phyloP scores from a whole-genome alignment of 2,113 vertebrate genomes.

The Peromyscus polionotus region DNA sequence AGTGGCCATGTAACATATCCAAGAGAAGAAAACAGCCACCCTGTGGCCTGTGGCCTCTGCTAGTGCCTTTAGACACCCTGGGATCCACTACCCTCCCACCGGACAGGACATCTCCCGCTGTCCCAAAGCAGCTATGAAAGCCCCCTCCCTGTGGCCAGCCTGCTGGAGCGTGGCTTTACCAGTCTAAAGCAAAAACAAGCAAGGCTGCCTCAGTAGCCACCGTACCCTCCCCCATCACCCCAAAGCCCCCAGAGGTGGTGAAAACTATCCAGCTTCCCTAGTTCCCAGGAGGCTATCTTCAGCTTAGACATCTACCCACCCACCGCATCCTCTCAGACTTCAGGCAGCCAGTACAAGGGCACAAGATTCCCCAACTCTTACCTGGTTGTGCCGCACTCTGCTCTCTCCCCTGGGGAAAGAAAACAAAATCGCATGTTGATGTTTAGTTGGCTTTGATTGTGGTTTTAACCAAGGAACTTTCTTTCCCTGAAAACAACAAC shows the following conservation, averaged over 20 bases:
- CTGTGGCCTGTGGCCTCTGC: neutral
- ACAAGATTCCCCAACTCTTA: constrained; percentile 84
- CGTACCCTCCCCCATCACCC: neutral
- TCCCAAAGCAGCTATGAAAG: neutral
- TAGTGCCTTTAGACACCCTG: neutral
- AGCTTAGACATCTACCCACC: neutral
- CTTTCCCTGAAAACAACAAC: constrained; percentile 12
- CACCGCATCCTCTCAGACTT: neutral
- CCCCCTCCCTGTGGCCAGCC: neutral
- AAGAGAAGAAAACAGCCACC: neutral
- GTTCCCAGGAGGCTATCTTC: neutral
- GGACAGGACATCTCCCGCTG: neutral
- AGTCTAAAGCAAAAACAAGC: neutral
- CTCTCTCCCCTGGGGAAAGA: constrained; percentile 93
- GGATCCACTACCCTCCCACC: neutral
- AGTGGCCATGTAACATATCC: neutral
- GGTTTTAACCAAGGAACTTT: neutral
- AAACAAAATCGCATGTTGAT: constrained; percentile 38
- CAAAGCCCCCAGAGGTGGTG: rapidly evolving
- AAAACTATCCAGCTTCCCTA: neutral
- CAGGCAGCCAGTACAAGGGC: neutral
- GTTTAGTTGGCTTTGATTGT: constrained; percentile 29
- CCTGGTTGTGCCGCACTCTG: constrained; percentile 98
- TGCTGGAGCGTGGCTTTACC: neutral
- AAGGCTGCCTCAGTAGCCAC: neutral